Evolutionary conservation across 2,888 invertebrate genomes (phyloP).

Genomic region (Brachynemurus nebulosus): DNA sequence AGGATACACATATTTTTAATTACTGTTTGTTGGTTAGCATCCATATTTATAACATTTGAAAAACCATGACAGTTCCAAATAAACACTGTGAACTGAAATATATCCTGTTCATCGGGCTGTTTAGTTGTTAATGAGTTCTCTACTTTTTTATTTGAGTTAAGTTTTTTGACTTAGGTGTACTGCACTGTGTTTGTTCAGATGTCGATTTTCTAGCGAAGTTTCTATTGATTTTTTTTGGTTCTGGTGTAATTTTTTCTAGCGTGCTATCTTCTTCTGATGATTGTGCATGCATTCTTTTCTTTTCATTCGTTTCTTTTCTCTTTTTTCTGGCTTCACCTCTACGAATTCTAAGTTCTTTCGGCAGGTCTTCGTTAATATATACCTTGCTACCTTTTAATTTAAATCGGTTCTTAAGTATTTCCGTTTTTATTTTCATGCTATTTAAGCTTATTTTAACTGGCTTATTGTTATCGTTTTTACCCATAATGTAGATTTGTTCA

Average conservation of each 20-base stretch:
- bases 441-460: not conserved
- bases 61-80: not conserved
- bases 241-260: not conserved
- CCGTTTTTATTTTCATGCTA: not conserved
- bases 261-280: not conserved
- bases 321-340: not conserved
- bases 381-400: not conserved
- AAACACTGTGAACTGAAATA: not conserved
- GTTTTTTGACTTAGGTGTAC: not conserved
- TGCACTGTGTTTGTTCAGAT: no score
- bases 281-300: not conserved
- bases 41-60: not conserved
- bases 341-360: not conserved
- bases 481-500: not conserved
- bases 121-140: no score
- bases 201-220: no score
- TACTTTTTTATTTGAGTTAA: not conserved
- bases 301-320: not conserved
- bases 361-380: not conserved
- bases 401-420: not conserved
- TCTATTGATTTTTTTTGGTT: not conserved
- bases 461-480: not conserved
- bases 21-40: not conserved
- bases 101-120: no score
- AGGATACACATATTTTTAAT: not conserved